Base-by-base conservation (phyloP, 2,113 vertebrate species). In the Ptilonorhynchus violaceus region DNA sequence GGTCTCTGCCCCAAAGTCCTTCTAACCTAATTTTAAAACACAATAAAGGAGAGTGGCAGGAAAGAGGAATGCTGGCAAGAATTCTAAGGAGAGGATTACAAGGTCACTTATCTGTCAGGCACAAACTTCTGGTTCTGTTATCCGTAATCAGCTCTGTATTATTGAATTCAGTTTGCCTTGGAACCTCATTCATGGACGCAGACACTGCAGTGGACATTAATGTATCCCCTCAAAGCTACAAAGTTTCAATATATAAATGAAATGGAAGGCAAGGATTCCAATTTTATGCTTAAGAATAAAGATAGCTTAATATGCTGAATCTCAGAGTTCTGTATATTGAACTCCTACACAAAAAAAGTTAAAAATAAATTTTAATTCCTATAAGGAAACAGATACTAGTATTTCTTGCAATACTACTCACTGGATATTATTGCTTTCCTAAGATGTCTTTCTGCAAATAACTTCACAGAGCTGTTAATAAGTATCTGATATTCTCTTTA, bases 61-160 rank as follows among this genome's bases (percentile, higher is more conserved):
- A 94, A n/a, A 30, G 22, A 90, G 23, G 33, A 88, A 83, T 56
- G 70, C 24, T 6, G 17, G 77, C n/a, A 85, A 87, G 95, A 96
- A 96, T 96, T 93, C 92, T 95, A 95, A 95, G 67, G 67, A 93
- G 82, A 80, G 75, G 81, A 96, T 96, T 95, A 96, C 90, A 96
- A 95, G 93, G 93, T 96, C 93, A 74, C 79, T 94, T 77, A 84
- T 33, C 86, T 86, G 90, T 95, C 93, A 96, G 75, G 85, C 68
- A 75, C 79, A 94, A 88, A 95, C 68, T 80, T 92, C 88, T 88
- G 76, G 35, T 91, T 96, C 88, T 91, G 64, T 77, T 93, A 92
- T 70, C 75, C 88, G 63, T 94, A 95, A 95, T 95, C 90, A 93
- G n/a, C 79, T 90, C 85, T 49, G 17, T 30, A 72, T 95, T 96